Conservation (phyloP, 1,140 invertebrate genomes). For the Camponotus floridanus region DNA sequence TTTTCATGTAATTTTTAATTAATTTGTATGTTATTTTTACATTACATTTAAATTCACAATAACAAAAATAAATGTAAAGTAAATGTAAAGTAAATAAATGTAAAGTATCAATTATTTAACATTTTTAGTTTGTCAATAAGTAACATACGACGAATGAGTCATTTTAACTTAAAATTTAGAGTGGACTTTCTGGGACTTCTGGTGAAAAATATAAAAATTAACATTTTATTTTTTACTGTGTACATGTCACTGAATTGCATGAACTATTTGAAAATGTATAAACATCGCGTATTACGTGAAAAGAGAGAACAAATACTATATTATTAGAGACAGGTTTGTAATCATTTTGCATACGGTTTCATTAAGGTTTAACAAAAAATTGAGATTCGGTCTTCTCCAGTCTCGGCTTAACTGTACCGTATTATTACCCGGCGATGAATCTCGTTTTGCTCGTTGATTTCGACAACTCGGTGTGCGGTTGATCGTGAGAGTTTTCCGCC, state of each 20-base stretch:
- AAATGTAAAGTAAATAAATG: too few species aligned
- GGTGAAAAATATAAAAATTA: too few species aligned
- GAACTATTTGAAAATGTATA: not conserved
- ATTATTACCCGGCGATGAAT: not conserved
- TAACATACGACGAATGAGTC: too few species aligned
- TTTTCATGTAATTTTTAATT: too few species aligned
- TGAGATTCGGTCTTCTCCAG: not conserved
- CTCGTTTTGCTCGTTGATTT: not conserved
- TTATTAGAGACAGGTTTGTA: not conserved
- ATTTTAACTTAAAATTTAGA: too few species aligned
- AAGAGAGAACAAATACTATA: not conserved
- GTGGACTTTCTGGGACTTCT: too few species aligned
- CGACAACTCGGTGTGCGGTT: not conserved
- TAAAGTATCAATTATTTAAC: too few species aligned
- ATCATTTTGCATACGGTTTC: not conserved
- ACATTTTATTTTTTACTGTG: too few species aligned
- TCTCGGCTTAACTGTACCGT: not conserved
- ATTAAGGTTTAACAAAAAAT: not conserved
- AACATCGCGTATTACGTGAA: not conserved
- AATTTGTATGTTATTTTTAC: too few species aligned
- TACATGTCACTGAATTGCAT: not conserved
- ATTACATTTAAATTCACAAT: too few species aligned
- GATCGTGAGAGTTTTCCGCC: constrained; percentile 41
- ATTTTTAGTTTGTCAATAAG: too few species aligned
- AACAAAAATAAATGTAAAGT: too few species aligned